Percentiles rank a stretch among this genome's conserved stretches.
These are phyloP conservation scores for Sinodicranocentrus sp. DNA, from an alignment of 2,888 invertebrate genomes.

Conservation along the genomic window DNA sequence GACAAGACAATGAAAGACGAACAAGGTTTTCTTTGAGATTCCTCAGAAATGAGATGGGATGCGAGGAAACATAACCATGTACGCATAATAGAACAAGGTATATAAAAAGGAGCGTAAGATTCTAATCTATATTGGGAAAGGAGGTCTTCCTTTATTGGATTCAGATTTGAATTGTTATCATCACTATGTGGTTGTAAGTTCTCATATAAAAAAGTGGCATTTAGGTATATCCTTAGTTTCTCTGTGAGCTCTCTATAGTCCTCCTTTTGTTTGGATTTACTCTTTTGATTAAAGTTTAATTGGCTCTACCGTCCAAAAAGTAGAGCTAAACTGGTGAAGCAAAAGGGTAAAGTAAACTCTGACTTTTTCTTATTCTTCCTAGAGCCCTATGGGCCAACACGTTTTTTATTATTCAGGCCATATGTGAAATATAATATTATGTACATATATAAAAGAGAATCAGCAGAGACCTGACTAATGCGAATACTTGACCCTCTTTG, in stretches of 20 bases:
- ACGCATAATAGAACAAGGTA: not conserved
- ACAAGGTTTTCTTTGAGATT: not conserved
- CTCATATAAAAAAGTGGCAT: not conserved
- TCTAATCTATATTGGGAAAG: constrained; percentile 4
- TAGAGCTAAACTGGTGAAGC: too few species aligned
- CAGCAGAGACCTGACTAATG: too few species aligned
- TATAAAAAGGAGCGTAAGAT: not conserved
- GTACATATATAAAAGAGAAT: too few species aligned
- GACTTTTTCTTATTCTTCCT: too few species aligned
- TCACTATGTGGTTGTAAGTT: not conserved
- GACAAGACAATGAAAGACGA: not conserved
- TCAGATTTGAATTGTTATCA: constrained; percentile 22
- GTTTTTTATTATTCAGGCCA: too few species aligned
- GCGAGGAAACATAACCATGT: not conserved
- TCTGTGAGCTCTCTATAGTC: not conserved
- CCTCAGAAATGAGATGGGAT: not conserved
- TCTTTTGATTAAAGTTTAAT: constrained; percentile 46
- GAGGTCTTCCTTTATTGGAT: constrained; percentile 11
- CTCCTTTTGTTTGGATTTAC: not conserved
- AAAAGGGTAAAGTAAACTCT: too few species aligned
- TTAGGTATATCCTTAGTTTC: not conserved
- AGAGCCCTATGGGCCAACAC: too few species aligned
- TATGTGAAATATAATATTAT: too few species aligned
- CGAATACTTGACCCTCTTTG: too few species aligned
- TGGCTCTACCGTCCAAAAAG: constrained; percentile 2